Base-by-base conservation (phyloP, 2,113 vertebrate species). In the Zapornia atra region DNA sequence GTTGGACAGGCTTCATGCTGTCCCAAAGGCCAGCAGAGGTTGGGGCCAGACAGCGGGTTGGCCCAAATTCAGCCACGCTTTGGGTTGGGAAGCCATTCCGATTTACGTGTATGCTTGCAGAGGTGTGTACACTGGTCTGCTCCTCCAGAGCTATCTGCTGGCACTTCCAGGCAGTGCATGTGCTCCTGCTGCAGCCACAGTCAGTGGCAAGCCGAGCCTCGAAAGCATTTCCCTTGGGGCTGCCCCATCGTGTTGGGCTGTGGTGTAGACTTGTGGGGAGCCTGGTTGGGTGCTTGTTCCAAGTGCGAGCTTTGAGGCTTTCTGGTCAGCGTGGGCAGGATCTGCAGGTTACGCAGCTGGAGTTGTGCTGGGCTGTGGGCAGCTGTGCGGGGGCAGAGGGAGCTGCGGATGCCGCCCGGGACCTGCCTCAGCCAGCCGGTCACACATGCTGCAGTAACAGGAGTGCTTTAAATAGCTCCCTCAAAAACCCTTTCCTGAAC, bases 71-170 rank as follows among this genome's bases (percentile, higher is more conserved):
- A 51, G 44, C 46, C 3, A 0, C 16, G 18, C 13, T 20, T 26
- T 12, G 57, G 5, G 5, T 40, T 42, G 10, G 60, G n/a, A 38
- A 46, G 17, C 33, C 25, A 34, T 50, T 24, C 34, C 50, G 11
- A 12, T 50, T 44, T 33, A 31, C 1, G 1, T 0, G 1, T 11
- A 2, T 0, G 1, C 33, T 34, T 20, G 54, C 26, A 63, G 28
- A 40, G 34, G 28, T 28, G 14, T 12, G 34, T 34, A 24, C 2
- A 1, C 3, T 5, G 50, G 26, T 14, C 40, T 12, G 22, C 72
- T 16, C 31, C 22, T 73, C 33, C 46, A 4, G 11, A 44, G 24
- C 1, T 20, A 22, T 4, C 16, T 1, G 24, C 40, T n/a, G 3
- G 51, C 28, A 3, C 26, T 48, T 18, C 28, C 14, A 5, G 26